A percentile compares a stretch with the other conserved stretches of the same genome.
These are phyloP conservation scores for Salvelinus alpinus DNA, from an alignment of 2,113 vertebrate genomes.

Conservation along the genomic window DNA sequence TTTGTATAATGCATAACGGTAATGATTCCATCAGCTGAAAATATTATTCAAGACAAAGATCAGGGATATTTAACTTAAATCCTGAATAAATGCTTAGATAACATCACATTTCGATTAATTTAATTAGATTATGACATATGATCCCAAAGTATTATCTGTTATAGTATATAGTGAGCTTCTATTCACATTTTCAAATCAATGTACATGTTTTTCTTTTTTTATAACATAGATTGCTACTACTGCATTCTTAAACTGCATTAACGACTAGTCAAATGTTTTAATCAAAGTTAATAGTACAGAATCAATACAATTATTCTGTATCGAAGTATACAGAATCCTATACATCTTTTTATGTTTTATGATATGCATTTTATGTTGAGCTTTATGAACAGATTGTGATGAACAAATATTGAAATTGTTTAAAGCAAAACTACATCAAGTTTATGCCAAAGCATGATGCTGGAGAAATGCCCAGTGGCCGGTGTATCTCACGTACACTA, in stretches of 20 bases:
- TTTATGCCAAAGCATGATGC: slow-evolving; percentile 3
- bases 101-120: neutral
- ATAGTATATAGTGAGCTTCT: neutral
- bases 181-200: neutral
- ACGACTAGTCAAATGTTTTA: neutral
- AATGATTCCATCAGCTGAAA: neutral
- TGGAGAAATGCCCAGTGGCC: slow-evolving; percentile 53
- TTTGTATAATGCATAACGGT: no score
- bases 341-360: neutral
- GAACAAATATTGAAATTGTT: neutral
- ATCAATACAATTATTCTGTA: neutral
- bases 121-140: neutral
- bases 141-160: neutral
- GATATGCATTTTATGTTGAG: neutral
- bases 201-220: neutral
- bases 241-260: neutral
- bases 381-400: neutral
- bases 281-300: neutral
- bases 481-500: slow-evolving; percentile 56
- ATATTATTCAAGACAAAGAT: neutral
- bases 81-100: neutral
- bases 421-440: neutral
- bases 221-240: neutral
- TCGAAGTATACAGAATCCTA: neutral
- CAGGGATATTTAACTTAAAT: neutral